Evolutionary conservation across 2,888 invertebrate species (phyloP).

Genomic region (Lamellibrachia columna): DNA sequence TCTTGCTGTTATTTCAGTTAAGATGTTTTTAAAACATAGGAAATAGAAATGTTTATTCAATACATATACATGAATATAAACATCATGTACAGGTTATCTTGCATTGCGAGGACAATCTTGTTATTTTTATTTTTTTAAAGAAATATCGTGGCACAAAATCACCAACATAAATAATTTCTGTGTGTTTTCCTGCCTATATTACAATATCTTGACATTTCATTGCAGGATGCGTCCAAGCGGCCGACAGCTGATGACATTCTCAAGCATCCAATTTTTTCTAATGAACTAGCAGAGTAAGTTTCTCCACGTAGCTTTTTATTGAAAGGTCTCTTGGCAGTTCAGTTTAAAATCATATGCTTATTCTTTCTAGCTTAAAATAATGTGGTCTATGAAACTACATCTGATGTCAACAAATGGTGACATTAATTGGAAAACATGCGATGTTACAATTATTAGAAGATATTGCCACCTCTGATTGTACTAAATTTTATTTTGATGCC

Average conservation of each 20-base stretch:
- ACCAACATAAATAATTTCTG: not conserved
- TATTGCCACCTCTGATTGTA: not conserved
- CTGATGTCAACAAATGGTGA: not conserved
- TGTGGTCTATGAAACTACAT: not conserved
- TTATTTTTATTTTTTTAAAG: not conserved
- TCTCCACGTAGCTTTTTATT: not conserved
- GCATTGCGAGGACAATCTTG: not conserved
- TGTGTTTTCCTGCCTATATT: not conserved
- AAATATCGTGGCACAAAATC: not conserved
- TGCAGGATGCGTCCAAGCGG: slow-evolving; percentile 53
- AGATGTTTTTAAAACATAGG: not conserved
- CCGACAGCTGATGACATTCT: slow-evolving; percentile 57
- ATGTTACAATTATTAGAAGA: not conserved
- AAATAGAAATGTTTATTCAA: not conserved
- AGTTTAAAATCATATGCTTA: not conserved
- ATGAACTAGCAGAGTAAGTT: slow-evolving; percentile 33
- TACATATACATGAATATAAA: not conserved
- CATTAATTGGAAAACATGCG: not conserved
- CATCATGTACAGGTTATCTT: not conserved
- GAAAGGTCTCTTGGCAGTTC: not conserved
- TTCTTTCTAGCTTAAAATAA: not conserved
- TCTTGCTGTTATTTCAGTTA: not conserved
- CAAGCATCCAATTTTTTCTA: slow-evolving; percentile 43
- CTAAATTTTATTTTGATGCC: not conserved
- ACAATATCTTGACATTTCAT: slow-evolving; percentile 18